Base-by-base conservation (phyloP, 2,888 invertebrate species). In the Chrysotoxum bicinctum region DNA sequence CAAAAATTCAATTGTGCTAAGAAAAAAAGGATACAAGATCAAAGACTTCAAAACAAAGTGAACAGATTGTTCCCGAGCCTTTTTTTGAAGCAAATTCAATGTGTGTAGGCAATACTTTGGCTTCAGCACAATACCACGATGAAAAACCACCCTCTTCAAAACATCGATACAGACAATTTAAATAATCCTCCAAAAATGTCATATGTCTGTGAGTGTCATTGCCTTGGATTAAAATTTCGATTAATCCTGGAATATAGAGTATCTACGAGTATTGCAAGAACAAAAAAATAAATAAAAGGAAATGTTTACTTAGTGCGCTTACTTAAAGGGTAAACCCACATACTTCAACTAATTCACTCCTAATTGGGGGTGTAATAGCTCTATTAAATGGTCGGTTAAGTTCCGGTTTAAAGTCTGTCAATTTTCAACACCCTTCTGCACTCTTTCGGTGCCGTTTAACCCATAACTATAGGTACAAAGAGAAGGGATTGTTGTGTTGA, bases 291-390 rank as follows among this genome's bases (percentile, higher is more conserved):
- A 50, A 37, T 7, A n/a, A 52, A 54, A 54, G 35, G 68, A 43
- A 62, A 58, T 72, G 54, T 62, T 62, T 60, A 66, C 37, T 43
- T 45, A 69, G 52, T 52, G 3, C 73, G 26, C 23, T 43, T 30
- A 32, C 64, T 23, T 32, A 72, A 78, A 83, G 69, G 72, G 70
- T 77, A 77, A 66, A 32, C 50, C 48, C 37, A 64, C 50, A 48
- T 68, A 83, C 73, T 85, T 73, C 16, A 69, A 87, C 87, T 89
- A 88, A 89, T 89, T 89, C 88, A 88, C 81, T 89, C 87, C 89
- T 91, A 91, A 91, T 91, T 91, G 91, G 90, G 90, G 90, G 90
- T 91, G 91, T 90, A 90, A 91, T 90, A 89, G 90, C 89, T 88
- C 90, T 88, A 89, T 90, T 90, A 89, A 90, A 89, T 89, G 89